These are phyloP conservation scores for Trichonephila clavipes DNA, from an alignment of 1,140 invertebrate species.

Conservation along the genomic window DNA sequence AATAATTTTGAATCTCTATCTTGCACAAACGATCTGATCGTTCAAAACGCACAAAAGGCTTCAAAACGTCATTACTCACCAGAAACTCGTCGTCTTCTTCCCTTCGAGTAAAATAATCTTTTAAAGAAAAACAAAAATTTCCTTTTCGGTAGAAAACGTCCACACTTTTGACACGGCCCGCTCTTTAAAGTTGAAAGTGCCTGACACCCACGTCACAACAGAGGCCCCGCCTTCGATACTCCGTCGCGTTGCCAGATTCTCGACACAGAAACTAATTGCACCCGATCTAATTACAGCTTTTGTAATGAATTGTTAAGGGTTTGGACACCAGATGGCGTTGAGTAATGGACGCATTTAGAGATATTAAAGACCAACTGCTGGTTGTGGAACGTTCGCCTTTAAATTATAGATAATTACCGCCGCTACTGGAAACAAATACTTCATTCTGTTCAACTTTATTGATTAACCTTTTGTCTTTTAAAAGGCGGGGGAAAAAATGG, in stretches of 20 bases:
- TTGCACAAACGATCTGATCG: not conserved
- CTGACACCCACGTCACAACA: slow-evolving; percentile 74
- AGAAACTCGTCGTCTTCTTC: not conserved
- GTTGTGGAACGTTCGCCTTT: slow-evolving; percentile 46
- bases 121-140: not conserved
- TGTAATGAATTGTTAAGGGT: slow-evolving; percentile 76
- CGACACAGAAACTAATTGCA: slow-evolving; percentile 68
- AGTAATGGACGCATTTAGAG: slow-evolving; percentile 71
- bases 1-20: not conserved
- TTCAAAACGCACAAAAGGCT: not conserved
- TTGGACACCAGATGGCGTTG: slow-evolving; percentile 72
- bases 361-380: slow-evolving; percentile 41
- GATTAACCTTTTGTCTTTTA: slow-evolving; percentile 62
- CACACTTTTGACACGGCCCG: slow-evolving; percentile 67
- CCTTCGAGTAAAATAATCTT: not conserved
- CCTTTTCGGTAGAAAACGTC: slow-evolving; percentile 27
- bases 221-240: slow-evolving; percentile 36
- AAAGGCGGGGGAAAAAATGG: slow-evolving; percentile 2
- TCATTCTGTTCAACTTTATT: slow-evolving; percentile 74
- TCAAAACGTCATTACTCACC: not conserved
- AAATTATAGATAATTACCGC: slow-evolving; percentile 76
- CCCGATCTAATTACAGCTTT: slow-evolving; percentile 70
- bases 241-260: slow-evolving; percentile 68
- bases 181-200: slow-evolving; percentile 70
- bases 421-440: slow-evolving; percentile 76